A percentile compares a stretch with the other conserved stretches of the same genome.
Conservation (phyloP, 2,797 vertebrate species). For the Eidolon dupreanum region DNA sequence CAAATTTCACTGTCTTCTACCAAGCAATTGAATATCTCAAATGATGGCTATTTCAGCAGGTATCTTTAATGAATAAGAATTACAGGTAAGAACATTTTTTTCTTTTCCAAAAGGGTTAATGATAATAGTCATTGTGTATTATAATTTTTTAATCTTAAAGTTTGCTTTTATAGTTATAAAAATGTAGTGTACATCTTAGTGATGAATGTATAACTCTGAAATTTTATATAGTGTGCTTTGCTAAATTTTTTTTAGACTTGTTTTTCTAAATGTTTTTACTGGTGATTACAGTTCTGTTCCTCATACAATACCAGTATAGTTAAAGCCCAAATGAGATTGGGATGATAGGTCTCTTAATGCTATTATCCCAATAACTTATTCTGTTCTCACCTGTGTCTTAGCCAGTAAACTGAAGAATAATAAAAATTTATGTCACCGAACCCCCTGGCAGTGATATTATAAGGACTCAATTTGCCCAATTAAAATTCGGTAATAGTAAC, state of each 20-base stretch:
- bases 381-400: slow-evolving; percentile 43
- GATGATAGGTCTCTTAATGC: neutral
- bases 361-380: neutral
- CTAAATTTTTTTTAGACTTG: slow-evolving; percentile 20
- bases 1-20: slow-evolving; percentile 65
- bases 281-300: neutral
- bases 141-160: slow-evolving; percentile 45
- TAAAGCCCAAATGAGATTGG: slow-evolving; percentile 46
- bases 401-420: neutral
- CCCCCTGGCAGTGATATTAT: neutral
- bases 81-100: slow-evolving; percentile 65
- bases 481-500: slow-evolving; percentile 15
- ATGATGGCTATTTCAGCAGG: slow-evolving; percentile 75
- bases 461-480: neutral
- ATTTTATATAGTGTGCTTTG: slow-evolving; percentile 29
- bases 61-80: slow-evolving; percentile 70
- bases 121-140: neutral
- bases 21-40: slow-evolving; percentile 57
- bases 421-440: neutral
- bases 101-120: neutral
- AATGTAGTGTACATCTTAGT: slow-evolving; percentile 25
- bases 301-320: neutral
- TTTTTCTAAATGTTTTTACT: slow-evolving; percentile 49
- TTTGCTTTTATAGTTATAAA: slow-evolving; percentile 33
- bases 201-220: slow-evolving; percentile 41